A percentile compares a stretch with the other conserved stretches of the same genome.
Evolutionary conservation across 1,140 invertebrate species (phyloP).

Genomic region (Portunus trituberculatus): DNA sequence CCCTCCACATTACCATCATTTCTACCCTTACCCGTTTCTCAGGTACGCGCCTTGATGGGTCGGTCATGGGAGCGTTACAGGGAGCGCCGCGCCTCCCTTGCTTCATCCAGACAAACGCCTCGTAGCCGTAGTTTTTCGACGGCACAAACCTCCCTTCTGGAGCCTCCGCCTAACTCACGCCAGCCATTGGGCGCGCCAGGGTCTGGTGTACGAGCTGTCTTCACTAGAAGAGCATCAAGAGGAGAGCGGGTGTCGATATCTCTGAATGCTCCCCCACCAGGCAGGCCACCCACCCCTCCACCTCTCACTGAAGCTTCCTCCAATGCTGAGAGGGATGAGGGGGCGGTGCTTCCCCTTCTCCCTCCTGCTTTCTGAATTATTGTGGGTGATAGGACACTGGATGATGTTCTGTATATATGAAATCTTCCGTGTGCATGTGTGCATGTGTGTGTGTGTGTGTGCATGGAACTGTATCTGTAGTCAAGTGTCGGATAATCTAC

Average conservation of each 20-base stretch:
- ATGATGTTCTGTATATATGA: too few species aligned
- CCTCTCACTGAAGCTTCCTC: too few species aligned
- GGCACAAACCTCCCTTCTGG: conserved; percentile 25
- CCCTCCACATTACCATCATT: not conserved
- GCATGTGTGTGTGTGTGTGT: not conserved
- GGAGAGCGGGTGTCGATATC: not conserved
- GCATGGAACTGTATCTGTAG: too few species aligned
- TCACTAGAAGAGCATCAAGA: not conserved
- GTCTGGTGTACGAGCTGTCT: not conserved
- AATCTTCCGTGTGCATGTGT: too few species aligned
- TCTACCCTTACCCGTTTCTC: not conserved
- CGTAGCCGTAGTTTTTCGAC: not conserved
- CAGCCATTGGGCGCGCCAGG: not conserved
- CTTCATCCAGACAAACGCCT: not conserved
- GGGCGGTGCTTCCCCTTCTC: too few species aligned
- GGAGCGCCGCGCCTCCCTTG: conserved; percentile 28
- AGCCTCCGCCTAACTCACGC: not conserved
- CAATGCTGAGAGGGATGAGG: too few species aligned
- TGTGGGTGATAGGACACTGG: too few species aligned
- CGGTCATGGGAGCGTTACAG: conserved; percentile 23
- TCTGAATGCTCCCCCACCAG: too few species aligned
- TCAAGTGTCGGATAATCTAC: not conserved
- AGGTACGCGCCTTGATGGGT: conserved; percentile 17
- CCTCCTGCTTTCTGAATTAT: too few species aligned
- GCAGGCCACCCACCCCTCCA: too few species aligned